phyloP scores from a whole-genome alignment of 1,140 invertebrate species.

The Thaumatotibia leucotreta region DNA sequence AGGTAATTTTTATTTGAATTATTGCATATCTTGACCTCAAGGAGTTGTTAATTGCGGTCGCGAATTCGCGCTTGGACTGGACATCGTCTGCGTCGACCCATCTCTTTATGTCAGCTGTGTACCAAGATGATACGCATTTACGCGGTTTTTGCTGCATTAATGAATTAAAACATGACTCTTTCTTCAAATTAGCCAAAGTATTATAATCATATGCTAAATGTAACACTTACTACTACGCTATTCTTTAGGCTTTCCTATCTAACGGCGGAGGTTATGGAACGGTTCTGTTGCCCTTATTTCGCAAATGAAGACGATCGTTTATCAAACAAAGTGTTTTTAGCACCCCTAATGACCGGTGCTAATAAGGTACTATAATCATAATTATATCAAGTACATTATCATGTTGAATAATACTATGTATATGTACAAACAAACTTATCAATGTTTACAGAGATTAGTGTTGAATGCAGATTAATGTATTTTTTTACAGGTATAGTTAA shows the following conservation, averaged over 20 bases:
- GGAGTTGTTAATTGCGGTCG: constrained; percentile 24
- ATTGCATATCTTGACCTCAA: constrained; percentile 27
- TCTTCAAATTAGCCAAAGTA: constrained; percentile 35
- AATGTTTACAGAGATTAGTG: constrained; percentile 62
- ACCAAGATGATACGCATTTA: constrained; percentile 73
- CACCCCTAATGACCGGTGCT: constrained; percentile 65
- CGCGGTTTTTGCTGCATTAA: constrained; percentile 49
- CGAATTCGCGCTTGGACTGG: constrained; percentile 58
- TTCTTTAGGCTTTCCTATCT: constrained; percentile 63
- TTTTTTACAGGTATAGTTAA: background rate
- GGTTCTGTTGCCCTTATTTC: constrained; percentile 60
- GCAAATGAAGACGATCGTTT: constrained; percentile 60
- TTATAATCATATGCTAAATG: constrained; percentile 31
- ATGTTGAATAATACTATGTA: constrained; percentile 9
- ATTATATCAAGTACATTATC: constrained; percentile 15
- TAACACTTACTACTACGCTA: constrained; percentile 40
- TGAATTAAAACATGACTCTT: constrained; percentile 67
- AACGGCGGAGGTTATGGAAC: constrained; percentile 71
- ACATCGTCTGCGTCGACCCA: constrained; percentile 56
- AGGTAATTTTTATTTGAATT: constrained; percentile 51
- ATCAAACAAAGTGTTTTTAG: constrained; percentile 53
- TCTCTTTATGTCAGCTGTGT: constrained; percentile 73
- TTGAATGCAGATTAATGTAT: constrained; percentile 16
- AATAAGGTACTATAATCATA: constrained; percentile 53
- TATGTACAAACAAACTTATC: constrained; percentile 59